Percentiles rank a stretch among this genome's conserved stretches.
Evolutionary conservation across 1,140 invertebrate genomes (phyloP).

Genomic region (Lethrus apterus): DNA sequence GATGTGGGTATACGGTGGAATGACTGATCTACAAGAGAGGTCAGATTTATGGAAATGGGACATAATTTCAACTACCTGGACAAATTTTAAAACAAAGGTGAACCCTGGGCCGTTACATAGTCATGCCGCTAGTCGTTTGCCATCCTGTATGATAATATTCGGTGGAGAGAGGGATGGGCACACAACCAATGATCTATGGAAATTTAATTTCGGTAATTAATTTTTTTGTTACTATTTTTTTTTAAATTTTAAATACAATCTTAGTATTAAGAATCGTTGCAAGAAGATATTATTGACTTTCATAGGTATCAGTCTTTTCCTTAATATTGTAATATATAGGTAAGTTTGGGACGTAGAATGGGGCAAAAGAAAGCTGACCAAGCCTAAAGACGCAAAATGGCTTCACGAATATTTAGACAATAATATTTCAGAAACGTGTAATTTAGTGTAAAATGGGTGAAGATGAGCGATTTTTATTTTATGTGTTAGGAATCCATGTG

Average conservation of each 20-base stretch:
- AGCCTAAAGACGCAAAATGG: no score
- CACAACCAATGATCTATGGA: constrained; percentile 74
- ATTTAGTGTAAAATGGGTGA: no score
- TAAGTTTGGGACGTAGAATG: no score
- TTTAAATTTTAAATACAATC: neutral
- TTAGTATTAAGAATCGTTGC: no score
- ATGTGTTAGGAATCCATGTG: no score
- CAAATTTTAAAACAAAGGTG: constrained; percentile 55
- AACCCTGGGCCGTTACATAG: constrained; percentile 70
- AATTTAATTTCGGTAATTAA: constrained; percentile 73
- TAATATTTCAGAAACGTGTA: no score
- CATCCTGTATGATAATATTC: constrained; percentile 75
- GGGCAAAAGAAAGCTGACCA: no score
- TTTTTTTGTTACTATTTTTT: neutral
- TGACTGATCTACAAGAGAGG: constrained; percentile 75
- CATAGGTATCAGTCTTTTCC: no score
- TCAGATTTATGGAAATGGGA: constrained; percentile 83
- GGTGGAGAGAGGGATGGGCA: constrained; percentile 71
- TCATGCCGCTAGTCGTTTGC: constrained; percentile 72
- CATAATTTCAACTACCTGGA: constrained; percentile 61
- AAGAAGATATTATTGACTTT: no score
- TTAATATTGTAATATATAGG: no score
- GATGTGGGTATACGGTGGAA: constrained; percentile 86
- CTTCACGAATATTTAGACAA: no score
- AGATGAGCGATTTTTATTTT: no score